A percentile compares a stretch with the other conserved stretches of the same genome.
Evolutionary conservation across 37 sponge, comb jelly and placozoan species (phyloP).

Genomic region (Lycopodina hypogea): DNA sequence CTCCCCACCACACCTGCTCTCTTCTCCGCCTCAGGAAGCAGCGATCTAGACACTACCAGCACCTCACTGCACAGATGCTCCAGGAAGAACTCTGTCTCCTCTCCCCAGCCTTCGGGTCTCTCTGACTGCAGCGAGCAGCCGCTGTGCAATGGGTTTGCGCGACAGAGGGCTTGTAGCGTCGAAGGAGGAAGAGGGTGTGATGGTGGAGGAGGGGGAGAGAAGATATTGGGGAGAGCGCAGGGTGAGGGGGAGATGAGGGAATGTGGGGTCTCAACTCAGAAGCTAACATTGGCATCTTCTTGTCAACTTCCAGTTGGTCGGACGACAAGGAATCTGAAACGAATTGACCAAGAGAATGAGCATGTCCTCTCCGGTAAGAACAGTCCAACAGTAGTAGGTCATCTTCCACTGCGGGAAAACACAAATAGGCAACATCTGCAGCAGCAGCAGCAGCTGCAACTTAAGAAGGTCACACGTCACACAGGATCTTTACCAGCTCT

Average conservation of each 20-base stretch:
- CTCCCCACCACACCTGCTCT: neutral
- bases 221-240: too few relatives aligned
- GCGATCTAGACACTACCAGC: neutral
- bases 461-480: too few relatives aligned
- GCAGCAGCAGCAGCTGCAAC: neutral
- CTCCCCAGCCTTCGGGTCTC: neutral
- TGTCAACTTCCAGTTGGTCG: neutral
- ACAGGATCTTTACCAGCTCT: too few relatives aligned
- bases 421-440: neutral
- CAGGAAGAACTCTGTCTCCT: slow-evolving; percentile 19
- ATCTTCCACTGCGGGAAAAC: neutral
- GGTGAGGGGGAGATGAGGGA: neutral
- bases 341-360: neutral
- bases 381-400: neutral
- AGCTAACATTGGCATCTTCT: neutral
- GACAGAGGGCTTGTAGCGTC: slow-evolving; percentile 9
- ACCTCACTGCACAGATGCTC: neutral
- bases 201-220: neutral
- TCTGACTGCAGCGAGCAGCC: neutral
- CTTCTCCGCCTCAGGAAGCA: neutral
- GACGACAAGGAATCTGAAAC: neutral
- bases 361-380: neutral
- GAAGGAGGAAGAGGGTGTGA: neutral
- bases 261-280: neutral
- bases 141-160: neutral